These are phyloP conservation scores for Toxotes lorentzi DNA, from an alignment of 2,797 vertebrate species.

Conservation along the genomic window DNA sequence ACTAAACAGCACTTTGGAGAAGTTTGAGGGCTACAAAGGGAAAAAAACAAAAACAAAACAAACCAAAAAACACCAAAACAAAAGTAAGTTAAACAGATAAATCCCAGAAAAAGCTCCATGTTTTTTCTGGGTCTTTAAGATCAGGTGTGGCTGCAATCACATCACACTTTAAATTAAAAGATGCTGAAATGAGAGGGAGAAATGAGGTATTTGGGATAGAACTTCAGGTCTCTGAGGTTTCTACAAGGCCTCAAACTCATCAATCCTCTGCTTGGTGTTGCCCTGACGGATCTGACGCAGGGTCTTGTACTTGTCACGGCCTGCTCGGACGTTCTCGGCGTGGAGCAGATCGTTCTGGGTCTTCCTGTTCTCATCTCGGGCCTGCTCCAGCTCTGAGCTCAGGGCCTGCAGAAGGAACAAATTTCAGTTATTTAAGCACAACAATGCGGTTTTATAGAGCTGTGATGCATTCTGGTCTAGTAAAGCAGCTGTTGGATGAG, in stretches of 20 bases:
- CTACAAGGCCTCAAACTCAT: slow-evolving; percentile 98
- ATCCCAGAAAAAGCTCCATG: slow-evolving; percentile 18
- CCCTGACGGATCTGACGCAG: slow-evolving; percentile 96
- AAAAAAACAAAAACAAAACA: slow-evolving; percentile 7
- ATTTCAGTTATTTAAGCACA: background rate
- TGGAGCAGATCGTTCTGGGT: slow-evolving; percentile 93
- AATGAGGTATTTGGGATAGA: slow-evolving; percentile 47
- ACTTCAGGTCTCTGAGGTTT: slow-evolving; percentile 28
- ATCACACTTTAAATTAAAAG: slow-evolving; percentile 29
- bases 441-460: background rate
- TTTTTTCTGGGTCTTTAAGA: slow-evolving; percentile 35
- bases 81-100: slow-evolving; percentile 19
- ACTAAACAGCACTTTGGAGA: slow-evolving; percentile 44
- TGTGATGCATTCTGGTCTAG: no score
- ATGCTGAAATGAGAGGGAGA: slow-evolving; percentile 4
- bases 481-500: no score
- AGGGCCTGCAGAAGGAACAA: slow-evolving; percentile 82
- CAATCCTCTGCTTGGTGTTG: slow-evolving; percentile 98
- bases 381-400: slow-evolving; percentile 91
- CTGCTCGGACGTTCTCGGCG: slow-evolving; percentile 89
- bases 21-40: slow-evolving; percentile 45
- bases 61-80: slow-evolving; percentile 1
- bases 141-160: slow-evolving; percentile 32
- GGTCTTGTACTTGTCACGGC: slow-evolving; percentile 99
- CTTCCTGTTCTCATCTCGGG: slow-evolving; percentile 89